phyloP scores from a whole-genome alignment of 2,797 vertebrate genomes.

The Dendrocincla fuliginosa region DNA sequence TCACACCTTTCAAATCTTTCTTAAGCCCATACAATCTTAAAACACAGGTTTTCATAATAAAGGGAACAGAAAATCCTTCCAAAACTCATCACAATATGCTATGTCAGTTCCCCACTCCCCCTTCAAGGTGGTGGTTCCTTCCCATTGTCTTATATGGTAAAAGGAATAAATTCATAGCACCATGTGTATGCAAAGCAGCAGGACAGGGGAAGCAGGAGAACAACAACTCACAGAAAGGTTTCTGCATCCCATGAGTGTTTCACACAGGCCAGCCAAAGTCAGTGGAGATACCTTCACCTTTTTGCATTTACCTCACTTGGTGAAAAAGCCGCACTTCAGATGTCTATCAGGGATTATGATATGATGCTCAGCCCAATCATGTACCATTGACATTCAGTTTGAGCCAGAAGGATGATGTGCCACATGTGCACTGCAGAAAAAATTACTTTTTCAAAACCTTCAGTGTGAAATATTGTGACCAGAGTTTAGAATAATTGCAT shows the following conservation, averaged over 20 bases:
- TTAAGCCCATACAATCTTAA: neutral
- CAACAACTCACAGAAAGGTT: neutral
- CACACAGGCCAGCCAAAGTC: neutral
- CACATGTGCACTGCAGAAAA: neutral
- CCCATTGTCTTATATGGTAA: neutral
- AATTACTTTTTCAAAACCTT: neutral
- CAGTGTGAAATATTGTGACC: neutral
- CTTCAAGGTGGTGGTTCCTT: neutral
- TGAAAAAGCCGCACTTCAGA: neutral
- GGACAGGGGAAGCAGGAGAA: neutral
- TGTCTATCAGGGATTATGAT: neutral
- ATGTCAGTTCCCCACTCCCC: neutral
- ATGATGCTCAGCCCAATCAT: neutral
- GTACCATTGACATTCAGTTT: neutral
- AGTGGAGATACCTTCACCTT: neutral
- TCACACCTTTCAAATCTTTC: neutral
- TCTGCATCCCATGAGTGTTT: neutral
- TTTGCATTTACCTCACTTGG: neutral
- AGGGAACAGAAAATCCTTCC: neutral
- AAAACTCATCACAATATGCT: neutral
- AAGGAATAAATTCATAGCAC: neutral
- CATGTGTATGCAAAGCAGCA: neutral
- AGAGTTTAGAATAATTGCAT: neutral
- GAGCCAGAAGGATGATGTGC: neutral
- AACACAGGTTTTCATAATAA: neutral